phyloP scores from a whole-genome alignment of 2,888 invertebrate species.

The Carterocephalus palaemon region DNA sequence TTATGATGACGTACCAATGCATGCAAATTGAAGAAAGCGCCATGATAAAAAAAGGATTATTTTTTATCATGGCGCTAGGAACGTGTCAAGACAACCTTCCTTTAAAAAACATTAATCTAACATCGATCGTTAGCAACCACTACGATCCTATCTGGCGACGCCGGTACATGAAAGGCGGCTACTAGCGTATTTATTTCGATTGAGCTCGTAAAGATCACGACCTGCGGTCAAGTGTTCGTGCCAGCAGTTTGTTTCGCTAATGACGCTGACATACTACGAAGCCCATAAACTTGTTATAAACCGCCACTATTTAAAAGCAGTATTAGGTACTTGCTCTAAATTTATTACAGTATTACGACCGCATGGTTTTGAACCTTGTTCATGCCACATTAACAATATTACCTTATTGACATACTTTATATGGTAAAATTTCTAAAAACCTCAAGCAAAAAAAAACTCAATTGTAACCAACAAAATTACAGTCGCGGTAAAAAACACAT shows the following conservation, averaged over 20 bases:
- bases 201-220: slow-evolving; percentile 15
- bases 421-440: slow-evolving; percentile 4
- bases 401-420: slow-evolving; percentile 1
- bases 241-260: slow-evolving; percentile 16
- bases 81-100: too few relatives aligned
- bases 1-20: too few relatives aligned
- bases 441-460: too few relatives aligned
- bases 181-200: slow-evolving; percentile 9
- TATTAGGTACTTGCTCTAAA: slow-evolving; percentile 4
- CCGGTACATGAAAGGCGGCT: slow-evolving; percentile 5
- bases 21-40: too few relatives aligned
- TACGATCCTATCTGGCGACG: too few relatives aligned
- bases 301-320: slow-evolving; percentile 8
- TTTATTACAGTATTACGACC: slow-evolving; percentile 2
- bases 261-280: slow-evolving; percentile 10
- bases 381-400: slow-evolving; percentile 1
- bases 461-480: too few relatives aligned
- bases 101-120: too few relatives aligned
- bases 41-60: too few relatives aligned
- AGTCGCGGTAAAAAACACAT: too few relatives aligned
- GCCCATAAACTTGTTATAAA: slow-evolving; percentile 13
- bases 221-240: slow-evolving; percentile 12
- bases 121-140: too few relatives aligned
- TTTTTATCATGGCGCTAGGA: too few relatives aligned
- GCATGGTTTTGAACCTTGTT: slow-evolving; percentile 33